Evolutionary conservation across 2,888 invertebrate species (phyloP), one percentile per base, ranked within the genome.

Genomic region (Mimas tiliae): DNA sequence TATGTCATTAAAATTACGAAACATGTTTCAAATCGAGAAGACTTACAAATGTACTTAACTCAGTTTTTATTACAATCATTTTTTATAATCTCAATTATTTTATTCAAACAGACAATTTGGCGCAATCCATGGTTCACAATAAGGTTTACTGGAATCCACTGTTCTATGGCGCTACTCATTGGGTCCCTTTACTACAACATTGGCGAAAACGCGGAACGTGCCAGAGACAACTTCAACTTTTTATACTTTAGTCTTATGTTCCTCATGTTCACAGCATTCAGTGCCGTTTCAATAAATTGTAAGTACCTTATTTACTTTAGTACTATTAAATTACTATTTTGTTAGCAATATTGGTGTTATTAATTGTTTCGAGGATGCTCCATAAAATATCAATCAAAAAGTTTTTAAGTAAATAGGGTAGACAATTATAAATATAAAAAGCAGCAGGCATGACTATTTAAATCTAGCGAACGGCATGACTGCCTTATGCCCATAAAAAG

Each of bases 211-310:
- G 98, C 98, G 0, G 95, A 95, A 65, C 95, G 97, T 84, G 96
- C 96, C 19, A 94, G 96, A 72, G 96, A 98, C 85, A 99, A 98
- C 85, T 97, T 97, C 81, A 97, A 97, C 82, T 97, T 97, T 82
- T 94, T 98, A 42, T 98, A 98, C 93, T 99, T 98, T 91, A 96
- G 97, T 70, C 95, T 98, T 64, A 96, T 99, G 95, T 99, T 99
- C 88, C 94, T 98, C 65, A 98, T 98, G 97, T 98, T 98, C 86
- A 98, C 98, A 7, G 97, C 99, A 0, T 97, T 98, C 87, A 98
- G 97, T 90, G 96, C 98, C 14, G 97, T 98, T 67, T 95, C 97
- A 58, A 95, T 98, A 38, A 97, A 96, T 72, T 98, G 99, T 99
- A 94, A 97, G 98, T 75, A 65, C 53, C 52, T 21, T 34, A 55